Evolutionary conservation across 2,888 invertebrate species (phyloP), one percentile per base, ranked within the genome.

Genomic region (Lithosia quadra): DNA sequence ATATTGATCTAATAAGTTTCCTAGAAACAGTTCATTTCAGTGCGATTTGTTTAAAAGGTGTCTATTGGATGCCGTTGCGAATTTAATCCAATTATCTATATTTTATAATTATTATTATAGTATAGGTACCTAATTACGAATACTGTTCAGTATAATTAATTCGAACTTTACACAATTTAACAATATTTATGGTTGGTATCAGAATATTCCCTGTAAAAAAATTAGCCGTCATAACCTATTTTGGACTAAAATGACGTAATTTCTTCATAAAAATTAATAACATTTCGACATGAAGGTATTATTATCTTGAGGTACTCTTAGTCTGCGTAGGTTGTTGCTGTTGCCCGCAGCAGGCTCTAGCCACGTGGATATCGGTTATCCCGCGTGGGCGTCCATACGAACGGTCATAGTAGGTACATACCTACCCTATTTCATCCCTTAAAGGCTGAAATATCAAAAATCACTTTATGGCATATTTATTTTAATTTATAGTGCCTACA

Each of bases 1-100:
- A 72, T 81, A 89, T 91, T 81, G 91, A 92, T 90, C 71, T 81
- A 91, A 91, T 82, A 87, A 78, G 73, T 73, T 71, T 71, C 90
- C 60, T 80, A 67, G 79, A 72, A 80, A 80, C 80, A 56, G 24
- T 7, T n/a, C 58, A 9, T 33, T 58, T 33, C 28, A 58, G n/a
- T n/a, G 22, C 36, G 4, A 18, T 39, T 39, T 15, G 34, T 33
- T 24, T 22, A 66, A 34, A 18, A 65, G 58, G 21, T 21, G 21
- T 60, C 3, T 60, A 55, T 18, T 18, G 1, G 4, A 65, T 28
- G 49, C 69, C 49, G 63, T 74, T 56, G 39, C 28, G 13, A 21
- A 34, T 65, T n/a, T 15, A 56, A 39, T 22, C n/a, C n/a, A 49
- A 49, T 39, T 43, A n/a, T n/a, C n/a, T n/a, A 43, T 33, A 63